Evolutionary conservation across 2,888 invertebrate genomes (phyloP), one percentile per base, ranked within the genome.

Genomic region (Bugula neritina): DNA sequence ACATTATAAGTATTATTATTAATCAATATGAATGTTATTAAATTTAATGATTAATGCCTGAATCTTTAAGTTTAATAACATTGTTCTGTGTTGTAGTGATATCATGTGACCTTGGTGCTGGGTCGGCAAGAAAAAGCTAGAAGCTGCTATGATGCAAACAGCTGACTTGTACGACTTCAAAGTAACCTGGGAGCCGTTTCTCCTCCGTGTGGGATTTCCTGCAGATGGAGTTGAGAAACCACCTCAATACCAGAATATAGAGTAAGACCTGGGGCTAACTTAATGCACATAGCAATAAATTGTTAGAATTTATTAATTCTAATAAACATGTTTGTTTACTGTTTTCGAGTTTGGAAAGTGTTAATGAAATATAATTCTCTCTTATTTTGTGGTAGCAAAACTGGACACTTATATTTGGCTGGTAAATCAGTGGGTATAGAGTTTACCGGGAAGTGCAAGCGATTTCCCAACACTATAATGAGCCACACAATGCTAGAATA

Each of bases 101-200:
- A 74, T 82, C 27, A 79, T 81, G 71, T 82, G 82, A 78, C 82
- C 82, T 23, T 82, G 81, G 81, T 81, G 82, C 74, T 82, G 81
- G 81, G 79, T 82, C 73, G 81, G 80, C 29, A 82, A 82, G 76
- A 76, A 78, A 73, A 79, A 78, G 52, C 76, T 82, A 77, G 82
- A 82, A 74, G 73, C 76, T 3, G 81, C 80, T 5, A 80, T 81
- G 79, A 75, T 54, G 29, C 52, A 72, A 72, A 71, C 76, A 73
- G 74, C 73, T 73, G 76, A 78, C 57, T 72, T 75, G 69, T 77
- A 76, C 73, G 78, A 78, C 73, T 81, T 82, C 76, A 74, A 76
- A 71, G 79, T 82, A 69, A 77, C 79, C 25, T 82, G 81, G 81
- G 78, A 79, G 71, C 82, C 82, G 23, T 82, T 78, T 74, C 75